Percentiles rank a stretch among this genome's conserved stretches.
Evolutionary conservation across 2,888 invertebrate genomes (phyloP).

Genomic region (Adineta ricciae): DNA sequence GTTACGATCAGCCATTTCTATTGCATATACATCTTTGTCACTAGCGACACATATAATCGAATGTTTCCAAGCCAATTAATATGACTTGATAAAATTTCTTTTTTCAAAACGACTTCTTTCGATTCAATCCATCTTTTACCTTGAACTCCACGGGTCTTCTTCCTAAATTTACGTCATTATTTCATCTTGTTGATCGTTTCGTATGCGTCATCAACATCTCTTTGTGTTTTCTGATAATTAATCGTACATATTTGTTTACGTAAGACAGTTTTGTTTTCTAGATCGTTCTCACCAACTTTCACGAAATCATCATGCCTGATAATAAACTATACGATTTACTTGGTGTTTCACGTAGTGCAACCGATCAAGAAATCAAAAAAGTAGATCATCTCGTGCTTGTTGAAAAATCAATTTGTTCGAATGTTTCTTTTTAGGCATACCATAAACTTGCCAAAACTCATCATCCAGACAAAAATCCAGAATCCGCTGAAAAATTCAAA

Average conservation of each 20-base stretch:
- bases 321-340: slow-evolving; percentile 75
- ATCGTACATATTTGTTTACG: too few relatives aligned
- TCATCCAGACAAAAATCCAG: slow-evolving; percentile 79
- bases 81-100: not conserved
- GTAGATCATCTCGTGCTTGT: not conserved
- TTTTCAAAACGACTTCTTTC: not conserved
- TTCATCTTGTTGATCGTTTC: not conserved
- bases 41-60: not conserved
- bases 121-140: not conserved
- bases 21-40: not conserved
- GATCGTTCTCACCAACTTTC: too few relatives aligned
- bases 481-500: slow-evolving; percentile 81
- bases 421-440: slow-evolving; percentile 58
- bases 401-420: not conserved
- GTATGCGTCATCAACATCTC: not conserved
- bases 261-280: not conserved
- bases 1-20: not conserved
- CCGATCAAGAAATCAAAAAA: slow-evolving; percentile 78
- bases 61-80: not conserved
- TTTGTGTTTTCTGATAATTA: not conserved
- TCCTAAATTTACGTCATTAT: not conserved
- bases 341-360: slow-evolving; percentile 68
- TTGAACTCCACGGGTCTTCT: not conserved
- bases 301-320: slow-evolving; percentile 52
- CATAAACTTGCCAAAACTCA: slow-evolving; percentile 81